phyloP scores from a whole-genome alignment of 2,113 vertebrate genomes.

The Lonchura striata region DNA sequence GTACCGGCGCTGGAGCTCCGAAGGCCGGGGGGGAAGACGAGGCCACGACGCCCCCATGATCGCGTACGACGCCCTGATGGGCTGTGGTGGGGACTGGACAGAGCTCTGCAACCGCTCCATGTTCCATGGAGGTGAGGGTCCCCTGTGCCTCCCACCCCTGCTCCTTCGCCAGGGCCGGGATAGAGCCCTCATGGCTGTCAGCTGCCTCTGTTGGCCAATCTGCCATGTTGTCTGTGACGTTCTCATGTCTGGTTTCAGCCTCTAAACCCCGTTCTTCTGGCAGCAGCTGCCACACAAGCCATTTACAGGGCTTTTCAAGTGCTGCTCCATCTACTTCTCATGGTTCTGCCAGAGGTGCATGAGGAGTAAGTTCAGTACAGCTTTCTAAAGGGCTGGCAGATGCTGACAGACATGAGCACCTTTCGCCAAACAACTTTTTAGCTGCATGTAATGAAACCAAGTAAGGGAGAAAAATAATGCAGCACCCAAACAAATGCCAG shows the following conservation, averaged over 20 bases:
- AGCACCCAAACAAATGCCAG: not conserved
- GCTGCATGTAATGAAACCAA: not conserved
- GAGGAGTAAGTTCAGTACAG: not conserved
- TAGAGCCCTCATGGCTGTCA: not conserved
- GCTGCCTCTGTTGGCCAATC: not conserved
- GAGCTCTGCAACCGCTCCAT: constrained; percentile 90
- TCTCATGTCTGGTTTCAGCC: not conserved
- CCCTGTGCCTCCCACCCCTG: fast-evolving
- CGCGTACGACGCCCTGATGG: constrained; percentile 91
- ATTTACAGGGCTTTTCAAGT: not conserved
- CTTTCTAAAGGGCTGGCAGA: not conserved
- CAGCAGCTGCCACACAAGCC: not conserved
- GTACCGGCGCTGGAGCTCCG: constrained; percentile 93
- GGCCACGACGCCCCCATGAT: constrained; percentile 98
- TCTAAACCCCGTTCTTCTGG: not conserved
- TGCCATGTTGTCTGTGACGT: not conserved
- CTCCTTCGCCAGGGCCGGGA: fast-evolving
- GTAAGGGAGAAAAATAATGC: not conserved
- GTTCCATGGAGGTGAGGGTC: constrained; percentile 89
- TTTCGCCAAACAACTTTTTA: not conserved
- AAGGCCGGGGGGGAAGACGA: constrained; percentile 85
- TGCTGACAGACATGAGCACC: not conserved
- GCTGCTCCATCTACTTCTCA: not conserved
- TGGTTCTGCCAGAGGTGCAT: fast-evolving
- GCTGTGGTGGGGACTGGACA: constrained; percentile 82